These are phyloP conservation scores for Poliocrania exsul DNA, from an alignment of 2,797 vertebrate genomes.

Conservation along the genomic window DNA sequence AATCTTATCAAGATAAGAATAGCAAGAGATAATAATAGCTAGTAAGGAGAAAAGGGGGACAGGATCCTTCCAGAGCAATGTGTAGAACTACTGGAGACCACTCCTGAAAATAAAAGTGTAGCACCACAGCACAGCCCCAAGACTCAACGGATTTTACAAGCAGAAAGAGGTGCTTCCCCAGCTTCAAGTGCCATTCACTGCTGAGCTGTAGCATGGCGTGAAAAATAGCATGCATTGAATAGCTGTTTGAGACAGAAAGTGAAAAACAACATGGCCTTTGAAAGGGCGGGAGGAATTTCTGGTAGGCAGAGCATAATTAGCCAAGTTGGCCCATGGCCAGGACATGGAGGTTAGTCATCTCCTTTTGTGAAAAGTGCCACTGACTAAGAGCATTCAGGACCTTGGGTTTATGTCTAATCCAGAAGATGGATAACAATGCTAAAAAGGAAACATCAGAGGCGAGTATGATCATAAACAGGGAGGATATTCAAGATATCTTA, in stretches of 20 bases:
- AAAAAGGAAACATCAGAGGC: conserved; percentile 25
- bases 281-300: conserved; percentile 3
- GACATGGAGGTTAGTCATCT: background rate
- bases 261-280: background rate
- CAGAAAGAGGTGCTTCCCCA: background rate
- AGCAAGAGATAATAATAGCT: background rate
- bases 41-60: background rate
- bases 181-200: background rate
- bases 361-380: background rate
- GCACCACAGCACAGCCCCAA: background rate
- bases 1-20: background rate
- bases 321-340: background rate
- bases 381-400: background rate
- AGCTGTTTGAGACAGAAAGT: conserved; percentile 8
- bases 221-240: background rate
- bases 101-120: background rate
- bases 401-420: background rate
- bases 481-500: conserved; percentile 15
- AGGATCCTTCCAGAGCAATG: background rate
- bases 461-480: conserved; percentile 31
- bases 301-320: background rate
- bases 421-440: background rate
- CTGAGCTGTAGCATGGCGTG: background rate
- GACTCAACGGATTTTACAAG: background rate
- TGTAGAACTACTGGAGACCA: background rate